A percentile compares a stretch with the other conserved stretches of the same genome.
Conservation (phyloP, 2,113 vertebrate genomes). For the Rhadina sibilatrix region DNA sequence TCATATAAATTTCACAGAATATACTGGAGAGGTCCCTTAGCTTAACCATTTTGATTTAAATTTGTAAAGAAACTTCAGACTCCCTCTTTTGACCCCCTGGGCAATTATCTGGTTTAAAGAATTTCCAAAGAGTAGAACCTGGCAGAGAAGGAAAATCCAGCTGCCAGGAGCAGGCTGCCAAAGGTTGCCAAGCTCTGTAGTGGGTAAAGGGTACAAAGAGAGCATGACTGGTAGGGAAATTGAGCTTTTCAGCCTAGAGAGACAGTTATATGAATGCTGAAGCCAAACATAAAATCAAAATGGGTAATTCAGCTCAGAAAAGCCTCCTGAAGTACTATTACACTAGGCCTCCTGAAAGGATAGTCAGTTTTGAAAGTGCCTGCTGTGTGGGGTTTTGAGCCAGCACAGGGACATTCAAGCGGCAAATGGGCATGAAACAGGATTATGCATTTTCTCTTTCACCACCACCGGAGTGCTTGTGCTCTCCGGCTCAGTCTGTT, state of each 20-base stretch:
- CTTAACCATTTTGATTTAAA: neutral
- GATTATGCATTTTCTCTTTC: neutral
- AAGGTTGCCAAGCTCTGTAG: neutral
- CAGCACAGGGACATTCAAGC: slow-evolving; percentile 2
- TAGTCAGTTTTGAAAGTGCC: neutral
- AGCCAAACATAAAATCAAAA: slow-evolving; percentile 25
- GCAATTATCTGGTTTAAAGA: neutral
- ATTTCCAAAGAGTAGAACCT: neutral
- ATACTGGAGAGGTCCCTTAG: neutral
- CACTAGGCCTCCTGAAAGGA: neutral
- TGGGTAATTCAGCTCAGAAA: slow-evolving; percentile 7
- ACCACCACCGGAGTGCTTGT: neutral
- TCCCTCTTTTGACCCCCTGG: neutral
- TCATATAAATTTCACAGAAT: neutral
- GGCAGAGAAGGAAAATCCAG: neutral
- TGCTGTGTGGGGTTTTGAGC: neutral
- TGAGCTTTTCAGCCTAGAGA: slow-evolving; percentile 28
- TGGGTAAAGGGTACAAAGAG: neutral
- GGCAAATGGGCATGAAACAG: slow-evolving; percentile 16
- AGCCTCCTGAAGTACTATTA: neutral
- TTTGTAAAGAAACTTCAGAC: neutral
- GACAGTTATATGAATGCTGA: neutral
- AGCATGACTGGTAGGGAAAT: neutral
- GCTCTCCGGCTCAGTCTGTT: neutral
- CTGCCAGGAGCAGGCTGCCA: neutral